phyloP scores from a whole-genome alignment of 64 coral and sea anemone species.

The Pocillopora verrucosa region DNA sequence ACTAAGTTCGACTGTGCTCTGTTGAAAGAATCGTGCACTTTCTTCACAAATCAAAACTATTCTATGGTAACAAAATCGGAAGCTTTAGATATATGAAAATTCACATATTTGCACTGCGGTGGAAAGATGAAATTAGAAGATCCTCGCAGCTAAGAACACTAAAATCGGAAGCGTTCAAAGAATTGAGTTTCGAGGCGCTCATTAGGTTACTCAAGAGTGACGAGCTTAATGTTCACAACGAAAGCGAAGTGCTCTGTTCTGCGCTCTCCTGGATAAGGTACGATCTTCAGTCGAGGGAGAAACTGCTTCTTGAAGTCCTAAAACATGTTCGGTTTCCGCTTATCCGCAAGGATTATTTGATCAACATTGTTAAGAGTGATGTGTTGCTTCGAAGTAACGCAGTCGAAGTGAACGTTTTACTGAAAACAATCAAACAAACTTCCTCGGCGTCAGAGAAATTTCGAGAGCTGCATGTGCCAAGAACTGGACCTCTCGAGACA shows the following conservation, averaged over 20 bases:
- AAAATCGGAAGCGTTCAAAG: conserved; percentile 15
- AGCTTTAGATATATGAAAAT: no score
- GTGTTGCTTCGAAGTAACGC: background rate
- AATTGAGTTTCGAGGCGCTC: conserved; percentile 25
- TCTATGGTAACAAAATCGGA: conserved; percentile 11
- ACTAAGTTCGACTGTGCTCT: conserved; percentile 26
- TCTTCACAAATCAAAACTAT: conserved; percentile 33
- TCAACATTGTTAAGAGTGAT: background rate
- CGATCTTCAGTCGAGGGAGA: conserved; percentile 24
- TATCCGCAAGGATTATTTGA: conserved; percentile 5
- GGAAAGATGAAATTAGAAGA: no score
- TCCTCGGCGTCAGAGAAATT: background rate
- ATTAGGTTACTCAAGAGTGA: conserved; percentile 23
- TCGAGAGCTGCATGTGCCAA: background rate
- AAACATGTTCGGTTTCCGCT: conserved; percentile 34
- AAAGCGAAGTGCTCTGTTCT: conserved; percentile 23
- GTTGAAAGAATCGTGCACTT: conserved; percentile 9
- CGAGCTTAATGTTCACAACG: conserved; percentile 41
- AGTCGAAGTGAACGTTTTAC: background rate
- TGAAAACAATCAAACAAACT: background rate
- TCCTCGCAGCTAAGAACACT: no score
- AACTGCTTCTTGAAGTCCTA: conserved; percentile 28
- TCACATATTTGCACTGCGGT: no score
- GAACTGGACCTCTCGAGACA: conserved; percentile 11
- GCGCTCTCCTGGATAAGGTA: conserved; percentile 49